Evolutionary conservation across 1,140 invertebrate genomes (phyloP), one percentile per base, ranked within the genome.

Genomic region (Aphidius gifuensis): DNA sequence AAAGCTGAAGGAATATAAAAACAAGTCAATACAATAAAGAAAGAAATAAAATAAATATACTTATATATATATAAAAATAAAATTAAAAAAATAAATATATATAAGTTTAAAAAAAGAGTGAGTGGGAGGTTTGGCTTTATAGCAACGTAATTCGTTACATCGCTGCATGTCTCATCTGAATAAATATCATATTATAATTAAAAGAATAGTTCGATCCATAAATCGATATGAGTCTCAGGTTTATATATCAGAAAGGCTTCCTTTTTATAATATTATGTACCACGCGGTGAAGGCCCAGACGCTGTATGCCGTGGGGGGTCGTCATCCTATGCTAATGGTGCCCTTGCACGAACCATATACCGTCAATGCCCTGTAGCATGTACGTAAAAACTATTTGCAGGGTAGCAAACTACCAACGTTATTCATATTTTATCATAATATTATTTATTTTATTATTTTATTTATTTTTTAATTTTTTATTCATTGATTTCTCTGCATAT

Each of bases 181-280:
- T 80, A 80, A 80, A 78, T 80, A 80, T 80, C 78, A 76, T 79
- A 80, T 80, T 80, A 78, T 80, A 79, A 80, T 80, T 80, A 79
- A 80, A 80, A 73, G 78, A 78, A 80, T 79, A 73, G 75, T 76
- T 74, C 70, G 74, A 74, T 69, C 66, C 73, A 79, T 79, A 80
- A 79, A 80, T 80, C 75, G 78, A 32, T 32, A 74, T 73, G 72
- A 68, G 46, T 55, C 64, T 72, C 69, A 55, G 74, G 78, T 80
- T 80, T 80, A 77, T 80, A 79, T 79, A 80, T 78, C 77, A 78
- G 72, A 58, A 62, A 43, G 65, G 65, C 65, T 66, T 62, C 50
- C 39, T 63, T 55, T 64, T 62, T 70, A 74, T 71, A 55, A 68
- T 69, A 69, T 71, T 68, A 60, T 70, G 74, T 76, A 77, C 66